Base-by-base conservation (phyloP, 2,797 vertebrate species). In the Staurois parvus region DNA sequence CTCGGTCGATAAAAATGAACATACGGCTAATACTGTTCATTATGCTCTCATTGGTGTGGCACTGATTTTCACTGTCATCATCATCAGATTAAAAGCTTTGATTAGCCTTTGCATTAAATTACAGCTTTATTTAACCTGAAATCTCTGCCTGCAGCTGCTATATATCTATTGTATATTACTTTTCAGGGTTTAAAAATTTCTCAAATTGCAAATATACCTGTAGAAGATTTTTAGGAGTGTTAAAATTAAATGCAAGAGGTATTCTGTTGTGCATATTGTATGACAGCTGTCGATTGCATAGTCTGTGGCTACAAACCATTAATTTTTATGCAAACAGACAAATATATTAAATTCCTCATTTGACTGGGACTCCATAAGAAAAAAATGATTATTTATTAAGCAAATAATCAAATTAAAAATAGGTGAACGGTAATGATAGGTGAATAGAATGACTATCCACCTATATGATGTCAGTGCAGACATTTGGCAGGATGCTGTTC, bases 11-110 rank as follows among this genome's bases (percentile, higher is more conserved):
- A 64, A 64, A 24, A 64, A 64, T 64, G 59, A 64, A 64, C 59
- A 64, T 64, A 24, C 21, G 59, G 59, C 59, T 64, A 64, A 64
- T 64, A 26, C 59, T 64, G 59, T 64, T 64, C 59, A 64, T 64
- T 64, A 64, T 64, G 59, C n/a, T 64, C 24, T 64, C 59, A n/a
- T 26, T 62, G 59, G 24, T 26, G n/a, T 62, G 24, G 59, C 59
- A 64, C 59, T 64, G 59, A 64, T 64, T 64, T 24, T 26, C n/a
- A 26, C 59, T 64, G 59, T n/a, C 59, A 64, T 64, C 59, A 64
- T 64, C 21, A 26, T 64, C 21, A 64, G 59, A 64, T 64, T 64
- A 24, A 64, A 64, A 64, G 24, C 59, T 64, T 64, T 64, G 59
- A 64, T 64, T 64, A 64, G 59, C 59, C 59, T 26, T 62, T 62